Conservation (phyloP, 2,888 invertebrate genomes). For the Gibbula magus region DNA sequence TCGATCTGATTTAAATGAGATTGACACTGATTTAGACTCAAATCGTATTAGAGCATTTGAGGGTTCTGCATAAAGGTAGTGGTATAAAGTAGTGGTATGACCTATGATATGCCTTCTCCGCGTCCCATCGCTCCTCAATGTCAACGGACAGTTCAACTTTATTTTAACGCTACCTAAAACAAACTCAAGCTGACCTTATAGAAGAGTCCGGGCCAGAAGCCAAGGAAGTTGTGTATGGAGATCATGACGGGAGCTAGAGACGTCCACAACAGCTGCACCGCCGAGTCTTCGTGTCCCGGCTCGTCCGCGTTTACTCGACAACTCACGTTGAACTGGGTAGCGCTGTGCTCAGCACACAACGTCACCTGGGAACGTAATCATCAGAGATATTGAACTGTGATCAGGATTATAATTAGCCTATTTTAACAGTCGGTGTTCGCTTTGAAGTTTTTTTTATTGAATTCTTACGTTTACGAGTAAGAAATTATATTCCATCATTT, state of each 20-base stretch:
- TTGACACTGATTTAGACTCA: too few relatives aligned
- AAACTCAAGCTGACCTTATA: constrained; percentile 38
- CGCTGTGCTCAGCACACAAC: constrained; percentile 69
- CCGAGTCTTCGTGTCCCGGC: constrained; percentile 41
- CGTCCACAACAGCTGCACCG: constrained; percentile 49
- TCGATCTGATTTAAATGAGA: too few relatives aligned
- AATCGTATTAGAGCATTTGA: too few relatives aligned
- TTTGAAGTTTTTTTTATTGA: too few relatives aligned
- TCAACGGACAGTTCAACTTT: too few relatives aligned
- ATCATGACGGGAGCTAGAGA: constrained; percentile 42
- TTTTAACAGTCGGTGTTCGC: too few relatives aligned
- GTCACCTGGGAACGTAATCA: constrained; percentile 55
- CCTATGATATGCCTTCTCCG: neutral
- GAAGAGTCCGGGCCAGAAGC: constrained; percentile 39
- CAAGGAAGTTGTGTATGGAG: constrained; percentile 37
- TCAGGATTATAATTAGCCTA: too few relatives aligned
- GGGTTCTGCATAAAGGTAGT: neutral
- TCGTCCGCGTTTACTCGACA: constrained; percentile 57
- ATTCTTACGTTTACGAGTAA: too few relatives aligned
- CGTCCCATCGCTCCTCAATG: too few relatives aligned
- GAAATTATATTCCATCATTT: too few relatives aligned
- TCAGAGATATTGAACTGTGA: too few relatives aligned
- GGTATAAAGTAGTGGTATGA: neutral
- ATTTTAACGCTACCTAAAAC: neutral
- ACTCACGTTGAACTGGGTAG: constrained; percentile 43